These are phyloP conservation scores for Fistularia commersonii DNA, from an alignment of 2,797 vertebrate genomes.

Conservation along the genomic window DNA sequence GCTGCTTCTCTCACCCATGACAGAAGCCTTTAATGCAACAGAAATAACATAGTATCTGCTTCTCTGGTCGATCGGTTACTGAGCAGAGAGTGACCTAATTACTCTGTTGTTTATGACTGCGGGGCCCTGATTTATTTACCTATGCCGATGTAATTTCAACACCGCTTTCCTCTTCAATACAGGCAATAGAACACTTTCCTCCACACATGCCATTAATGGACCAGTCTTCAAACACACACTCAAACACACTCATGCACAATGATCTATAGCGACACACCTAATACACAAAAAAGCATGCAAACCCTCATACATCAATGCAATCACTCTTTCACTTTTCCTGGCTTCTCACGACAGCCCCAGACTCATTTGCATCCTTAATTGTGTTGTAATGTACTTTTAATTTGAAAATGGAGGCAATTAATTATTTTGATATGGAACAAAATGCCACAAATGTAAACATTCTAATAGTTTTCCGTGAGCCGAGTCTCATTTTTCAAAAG, in stretches of 20 bases:
- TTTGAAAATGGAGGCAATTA: constrained; percentile 82
- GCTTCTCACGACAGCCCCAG: constrained; percentile 64
- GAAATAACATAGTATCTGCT: constrained; percentile 42
- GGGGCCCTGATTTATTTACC: constrained; percentile 63
- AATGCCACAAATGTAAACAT: constrained; percentile 82
- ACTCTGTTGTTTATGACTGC: constrained; percentile 62
- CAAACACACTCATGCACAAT: constrained; percentile 32
- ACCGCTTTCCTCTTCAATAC: constrained; percentile 48
- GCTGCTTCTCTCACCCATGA: constrained; percentile 17
- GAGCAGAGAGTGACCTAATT: constrained; percentile 62
- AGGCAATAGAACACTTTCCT: constrained; percentile 16
- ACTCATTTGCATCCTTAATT: constrained; percentile 83
- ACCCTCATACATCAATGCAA: constrained; percentile 61
- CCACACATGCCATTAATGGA: constrained; percentile 7
- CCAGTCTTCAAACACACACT: constrained; percentile 29
- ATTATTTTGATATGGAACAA: constrained; percentile 81
- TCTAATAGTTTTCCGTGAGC: constrained; percentile 77
- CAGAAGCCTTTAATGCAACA: constrained; percentile 43
- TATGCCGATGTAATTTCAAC: constrained; percentile 60
- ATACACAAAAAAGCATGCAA: constrained; percentile 51
- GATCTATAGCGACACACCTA: constrained; percentile 58
- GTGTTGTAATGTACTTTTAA: constrained; percentile 84
- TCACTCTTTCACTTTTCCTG: constrained; percentile 63
- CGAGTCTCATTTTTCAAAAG: constrained; percentile 76
- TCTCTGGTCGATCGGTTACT: constrained; percentile 46